A percentile compares a stretch with the other conserved stretches of the same genome.
phyloP scores from a whole-genome alignment of 2,113 vertebrate species.

The Aphelocoma coerulescens region DNA sequence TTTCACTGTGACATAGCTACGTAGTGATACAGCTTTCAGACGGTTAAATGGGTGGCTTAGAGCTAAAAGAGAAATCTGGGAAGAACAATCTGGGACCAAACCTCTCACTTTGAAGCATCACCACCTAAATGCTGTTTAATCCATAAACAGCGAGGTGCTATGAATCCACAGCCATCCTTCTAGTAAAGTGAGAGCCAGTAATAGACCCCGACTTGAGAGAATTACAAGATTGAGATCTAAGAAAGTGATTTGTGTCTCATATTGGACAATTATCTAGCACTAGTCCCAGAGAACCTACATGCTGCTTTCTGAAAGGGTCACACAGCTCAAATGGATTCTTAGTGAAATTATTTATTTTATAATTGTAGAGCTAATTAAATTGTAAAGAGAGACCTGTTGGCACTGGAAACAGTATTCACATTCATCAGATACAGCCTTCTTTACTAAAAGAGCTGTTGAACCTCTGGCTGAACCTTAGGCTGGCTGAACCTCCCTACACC shows the following conservation, averaged over 20 bases:
- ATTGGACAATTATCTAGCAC: background rate
- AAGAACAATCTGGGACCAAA: background rate
- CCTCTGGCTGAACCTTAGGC: no score
- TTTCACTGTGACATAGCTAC: background rate
- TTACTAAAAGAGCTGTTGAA: background rate
- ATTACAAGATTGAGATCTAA: background rate
- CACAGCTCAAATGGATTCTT: background rate
- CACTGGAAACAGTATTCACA: background rate
- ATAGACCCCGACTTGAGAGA: background rate
- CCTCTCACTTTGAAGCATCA: background rate
- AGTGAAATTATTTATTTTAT: background rate
- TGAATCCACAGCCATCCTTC: background rate
- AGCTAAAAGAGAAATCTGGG: background rate
- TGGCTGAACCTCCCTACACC: background rate
- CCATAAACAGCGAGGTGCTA: rapidly evolving
- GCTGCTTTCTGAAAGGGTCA: background rate
- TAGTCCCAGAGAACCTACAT: background rate
- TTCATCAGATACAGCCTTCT: background rate
- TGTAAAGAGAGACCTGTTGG: background rate
- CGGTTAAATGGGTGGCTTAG: background rate
- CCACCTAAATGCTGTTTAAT: background rate
- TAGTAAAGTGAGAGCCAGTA: background rate
- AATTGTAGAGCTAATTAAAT: background rate
- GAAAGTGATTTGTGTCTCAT: background rate
- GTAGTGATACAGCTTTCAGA: background rate